These are phyloP conservation scores for Sarcophaga caerulescens DNA, from an alignment of 2,888 invertebrate genomes.

Conservation along the genomic window DNA sequence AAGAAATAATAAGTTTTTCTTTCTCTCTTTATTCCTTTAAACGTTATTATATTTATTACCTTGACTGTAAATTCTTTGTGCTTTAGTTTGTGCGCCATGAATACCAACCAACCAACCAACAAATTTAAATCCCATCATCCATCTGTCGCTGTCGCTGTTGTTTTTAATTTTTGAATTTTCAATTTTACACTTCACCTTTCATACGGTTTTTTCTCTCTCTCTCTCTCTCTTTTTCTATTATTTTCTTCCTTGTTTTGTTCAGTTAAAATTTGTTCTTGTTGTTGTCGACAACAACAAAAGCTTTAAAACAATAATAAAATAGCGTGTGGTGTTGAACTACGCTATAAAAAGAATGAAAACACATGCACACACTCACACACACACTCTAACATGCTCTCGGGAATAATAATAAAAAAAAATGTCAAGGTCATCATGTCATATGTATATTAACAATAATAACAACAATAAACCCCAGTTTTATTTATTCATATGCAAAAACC, in stretches of 20 bases:
- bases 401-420: slow-evolving; percentile 38
- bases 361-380: not conserved
- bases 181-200: not conserved
- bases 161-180: not conserved
- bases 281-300: slow-evolving; percentile 35
- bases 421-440: slow-evolving; percentile 66
- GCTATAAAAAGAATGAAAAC: not conserved
- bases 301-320: slow-evolving; percentile 37
- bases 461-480: not conserved
- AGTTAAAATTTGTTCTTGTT: not conserved
- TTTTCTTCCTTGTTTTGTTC: not conserved
- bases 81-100: not conserved
- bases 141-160: not conserved
- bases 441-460: slow-evolving; percentile 20
- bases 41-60: not conserved
- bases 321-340: not conserved
- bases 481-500: not conserved
- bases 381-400: too few species aligned
- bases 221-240: not conserved
- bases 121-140: not conserved
- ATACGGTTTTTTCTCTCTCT: not conserved
- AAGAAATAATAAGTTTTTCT: not conserved
- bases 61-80: not conserved
- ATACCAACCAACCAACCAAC: not conserved
- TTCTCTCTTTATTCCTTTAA: not conserved